phyloP scores from a whole-genome alignment of 2,113 vertebrate genomes.

The rat (Rattus norvegicus) region GRCr8 NC_086026.1:100200501-100201000 shows the following conservation, averaged over 20 bases:
- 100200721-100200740: background rate
- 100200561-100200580: background rate
- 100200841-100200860: background rate
- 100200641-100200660: background rate
- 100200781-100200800: background rate
- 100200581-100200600: background rate
- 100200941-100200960: background rate
- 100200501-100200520: background rate
- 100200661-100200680: background rate
- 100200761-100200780: background rate
- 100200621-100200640: background rate
- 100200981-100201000: background rate
- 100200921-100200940: background rate
- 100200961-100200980: no score
- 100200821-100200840: background rate
- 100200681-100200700: background rate
- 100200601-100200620: background rate
- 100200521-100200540: background rate
- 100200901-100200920: background rate
- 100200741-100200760: background rate
- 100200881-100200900: background rate
- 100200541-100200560: background rate
- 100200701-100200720: background rate
- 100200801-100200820: background rate
- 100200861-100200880: no score